phyloP scores from a whole-genome alignment of 2,113 vertebrate species.

The Melanerpes formicivorus region DNA sequence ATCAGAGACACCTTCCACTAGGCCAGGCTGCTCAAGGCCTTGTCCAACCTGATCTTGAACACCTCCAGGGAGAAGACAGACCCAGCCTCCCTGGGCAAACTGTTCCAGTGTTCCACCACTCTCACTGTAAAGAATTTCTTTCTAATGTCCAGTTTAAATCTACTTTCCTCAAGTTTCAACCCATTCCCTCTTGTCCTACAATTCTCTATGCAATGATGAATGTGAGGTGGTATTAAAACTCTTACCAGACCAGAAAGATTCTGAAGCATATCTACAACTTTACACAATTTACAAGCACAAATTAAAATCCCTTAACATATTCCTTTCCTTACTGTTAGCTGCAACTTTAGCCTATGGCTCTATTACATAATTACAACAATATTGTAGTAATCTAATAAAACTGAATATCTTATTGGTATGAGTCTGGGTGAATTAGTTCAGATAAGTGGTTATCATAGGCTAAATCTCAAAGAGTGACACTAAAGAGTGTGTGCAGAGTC shows the following conservation, averaged over 20 bases:
- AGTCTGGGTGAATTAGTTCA: not conserved
- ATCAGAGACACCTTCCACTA: too few species aligned
- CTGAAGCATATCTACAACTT: not conserved
- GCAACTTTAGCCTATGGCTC: not conserved
- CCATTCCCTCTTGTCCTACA: too few species aligned
- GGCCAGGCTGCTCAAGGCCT: too few species aligned
- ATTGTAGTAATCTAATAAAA: not conserved
- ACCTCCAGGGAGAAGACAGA: too few species aligned
- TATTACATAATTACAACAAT: not conserved
- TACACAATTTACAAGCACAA: not conserved
- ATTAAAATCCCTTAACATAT: not conserved
- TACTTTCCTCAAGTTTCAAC: too few species aligned
- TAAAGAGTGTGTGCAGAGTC: not conserved
- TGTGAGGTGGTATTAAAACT: not conserved
- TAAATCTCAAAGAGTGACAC: not conserved
- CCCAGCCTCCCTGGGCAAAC: too few species aligned
- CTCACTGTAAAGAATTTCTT: too few species aligned
- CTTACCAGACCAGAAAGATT: not conserved
- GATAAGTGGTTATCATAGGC: not conserved
- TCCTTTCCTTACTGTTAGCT: not conserved
- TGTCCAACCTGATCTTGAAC: too few species aligned
- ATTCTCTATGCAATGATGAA: not conserved
- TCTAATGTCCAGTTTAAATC: too few species aligned
- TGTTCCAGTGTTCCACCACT: too few species aligned
- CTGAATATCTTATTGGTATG: not conserved